phyloP scores from a whole-genome alignment of 1,140 invertebrate genomes.

The Cotesia vestalis region DNA sequence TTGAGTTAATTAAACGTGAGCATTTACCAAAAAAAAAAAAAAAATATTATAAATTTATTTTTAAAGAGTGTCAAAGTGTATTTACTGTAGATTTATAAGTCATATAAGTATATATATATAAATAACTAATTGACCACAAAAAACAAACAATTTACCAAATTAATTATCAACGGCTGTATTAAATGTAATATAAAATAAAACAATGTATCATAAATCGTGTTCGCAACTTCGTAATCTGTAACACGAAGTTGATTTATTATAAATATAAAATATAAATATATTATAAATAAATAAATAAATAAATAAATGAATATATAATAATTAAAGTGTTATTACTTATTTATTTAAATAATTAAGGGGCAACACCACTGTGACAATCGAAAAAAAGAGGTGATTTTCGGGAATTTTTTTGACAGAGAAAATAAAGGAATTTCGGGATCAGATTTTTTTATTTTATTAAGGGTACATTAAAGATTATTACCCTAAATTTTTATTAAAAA shows the following conservation, averaged over 20 bases:
- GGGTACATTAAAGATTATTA: too few species aligned
- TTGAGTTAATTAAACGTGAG: slow-evolving; percentile 10
- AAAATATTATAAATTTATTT: background rate
- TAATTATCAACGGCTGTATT: slow-evolving; percentile 51
- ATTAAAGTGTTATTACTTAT: background rate
- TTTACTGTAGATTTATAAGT: too few species aligned
- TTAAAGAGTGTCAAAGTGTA: background rate
- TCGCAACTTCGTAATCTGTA: slow-evolving; percentile 39
- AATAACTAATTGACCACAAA: slow-evolving; percentile 50
- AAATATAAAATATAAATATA: slow-evolving; percentile 63
- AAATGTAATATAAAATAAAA: slow-evolving; percentile 54
- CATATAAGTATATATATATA: slow-evolving; percentile 31
- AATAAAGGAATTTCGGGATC: too few species aligned
- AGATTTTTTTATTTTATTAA: too few species aligned
- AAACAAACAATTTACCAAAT: slow-evolving; percentile 42
- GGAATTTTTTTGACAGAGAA: too few species aligned
- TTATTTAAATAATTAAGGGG: too few species aligned
- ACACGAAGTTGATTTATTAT: slow-evolving; percentile 61
- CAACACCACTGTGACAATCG: too few species aligned
- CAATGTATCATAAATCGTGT: slow-evolving; percentile 43
- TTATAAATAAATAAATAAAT: slow-evolving; percentile 62
- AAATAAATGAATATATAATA: slow-evolving; percentile 23
- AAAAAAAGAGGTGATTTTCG: too few species aligned
- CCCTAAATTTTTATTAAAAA: too few species aligned
- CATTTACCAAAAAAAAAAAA: slow-evolving; percentile 10